Evolutionary conservation across 2,888 invertebrate species (phyloP), one percentile per base, ranked within the genome.

Genomic region (Oeneis ivallda): DNA sequence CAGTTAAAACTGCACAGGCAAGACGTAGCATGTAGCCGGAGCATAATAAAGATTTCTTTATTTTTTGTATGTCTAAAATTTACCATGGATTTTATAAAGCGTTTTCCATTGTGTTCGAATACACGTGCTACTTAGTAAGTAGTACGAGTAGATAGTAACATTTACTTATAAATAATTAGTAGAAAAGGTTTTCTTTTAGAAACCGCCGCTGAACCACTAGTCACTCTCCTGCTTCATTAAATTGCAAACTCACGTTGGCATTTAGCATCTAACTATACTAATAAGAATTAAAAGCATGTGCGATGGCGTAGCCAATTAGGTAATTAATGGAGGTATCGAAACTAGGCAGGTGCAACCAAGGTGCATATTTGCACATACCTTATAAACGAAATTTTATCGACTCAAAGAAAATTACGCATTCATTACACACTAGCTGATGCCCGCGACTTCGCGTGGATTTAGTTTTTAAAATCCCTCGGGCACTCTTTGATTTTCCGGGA

Each of bases 181-280:
- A 66, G 68, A 66, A 64, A 68, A 61, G 57, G 56, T 64, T 69
- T 67, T 69, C 66, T 62, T 69, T 69, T 69, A 69, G 68, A 69
- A 69, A 69, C 41, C 54, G n/a, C 17, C 17, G 17, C 13, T 8
- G 60, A 58, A 58, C 56, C 66, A 50, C 66, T 41, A 68, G 68
- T 64, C 64, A 60, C 37, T 45, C 58, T 58, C 15, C 26, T 1
- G 26, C 32, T 45, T 32, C 58, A 32, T 45, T 58, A 32, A 15
- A 45, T 47, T 47, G 45, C 45, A 7, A 5, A 47, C 47, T 58
- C 58, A 47, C 26, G 26, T 32, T 34, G n/a, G 32, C 32, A n/a
- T 41, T 41, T 41, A 57, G 45, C 45, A 7, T n/a, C 26, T 45
- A 41, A 15, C 34, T 11, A 11, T 37, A 10, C 34, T 0, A 15